Percentiles rank a stretch among this genome's conserved stretches.
Conservation (phyloP, 2,113 vertebrate species). For the Nanorana parkeri region DNA sequence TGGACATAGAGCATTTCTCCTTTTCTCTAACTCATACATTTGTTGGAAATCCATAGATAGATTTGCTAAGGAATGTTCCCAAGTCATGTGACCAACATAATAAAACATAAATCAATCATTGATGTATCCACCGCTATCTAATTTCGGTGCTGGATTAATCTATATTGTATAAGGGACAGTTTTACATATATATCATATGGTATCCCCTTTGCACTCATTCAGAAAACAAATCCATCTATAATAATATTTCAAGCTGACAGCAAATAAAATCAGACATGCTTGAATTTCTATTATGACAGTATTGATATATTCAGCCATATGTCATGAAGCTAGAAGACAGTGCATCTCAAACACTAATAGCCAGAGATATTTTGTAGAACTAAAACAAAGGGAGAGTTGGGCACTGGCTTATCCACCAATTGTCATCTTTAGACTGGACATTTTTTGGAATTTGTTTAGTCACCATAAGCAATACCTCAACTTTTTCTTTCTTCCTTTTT, state of each 20-base stretch:
- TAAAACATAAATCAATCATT: conserved; percentile 24
- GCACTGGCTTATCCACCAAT: too few species aligned
- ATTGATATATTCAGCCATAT: too few species aligned
- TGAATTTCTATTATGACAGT: too few species aligned
- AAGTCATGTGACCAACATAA: conserved; percentile 10
- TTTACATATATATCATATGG: background rate
- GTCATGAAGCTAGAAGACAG: too few species aligned
- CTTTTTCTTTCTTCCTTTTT: too few species aligned
- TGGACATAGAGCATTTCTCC: background rate
- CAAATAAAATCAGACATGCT: background rate
- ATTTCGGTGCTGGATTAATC: background rate
- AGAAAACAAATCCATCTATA: background rate
- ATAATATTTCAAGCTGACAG: background rate
- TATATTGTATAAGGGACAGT: background rate
- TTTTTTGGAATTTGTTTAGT: too few species aligned
- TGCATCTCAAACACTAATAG: too few species aligned
- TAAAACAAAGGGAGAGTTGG: too few species aligned
- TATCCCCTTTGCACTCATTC: background rate
- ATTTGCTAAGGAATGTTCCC: conserved; percentile 18
- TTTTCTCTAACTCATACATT: conserved; percentile 33
- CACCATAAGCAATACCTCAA: too few species aligned
- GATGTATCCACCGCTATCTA: conserved; percentile 9
- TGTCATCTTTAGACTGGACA: too few species aligned
- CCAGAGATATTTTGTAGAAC: too few species aligned
- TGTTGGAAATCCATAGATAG: conserved; percentile 20